Evolutionary conservation across 2,797 vertebrate species (phyloP).

Genomic region (Bovichtus diacanthus): DNA sequence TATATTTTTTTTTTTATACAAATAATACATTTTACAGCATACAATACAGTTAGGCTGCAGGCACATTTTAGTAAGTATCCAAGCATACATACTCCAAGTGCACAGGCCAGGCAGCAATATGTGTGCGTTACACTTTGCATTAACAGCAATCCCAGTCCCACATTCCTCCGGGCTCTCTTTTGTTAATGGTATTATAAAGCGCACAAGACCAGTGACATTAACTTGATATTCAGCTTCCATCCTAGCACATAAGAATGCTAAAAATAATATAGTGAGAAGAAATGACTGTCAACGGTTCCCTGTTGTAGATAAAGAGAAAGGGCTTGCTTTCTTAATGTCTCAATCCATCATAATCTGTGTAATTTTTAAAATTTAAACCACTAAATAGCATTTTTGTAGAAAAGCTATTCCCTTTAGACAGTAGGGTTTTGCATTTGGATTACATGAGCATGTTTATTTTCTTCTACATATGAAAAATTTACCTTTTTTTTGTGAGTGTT

Average conservation of each 20-base stretch:
- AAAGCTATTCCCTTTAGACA: conserved; percentile 21
- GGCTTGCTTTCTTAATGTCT: conserved; percentile 49
- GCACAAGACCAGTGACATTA: conserved; percentile 75
- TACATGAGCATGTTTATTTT: neutral
- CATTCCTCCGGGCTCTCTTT: conserved; percentile 69
- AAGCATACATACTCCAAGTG: conserved; percentile 46
- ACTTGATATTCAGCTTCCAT: conserved; percentile 72
- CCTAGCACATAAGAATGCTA: conserved; percentile 45
- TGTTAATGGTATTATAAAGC: conserved; percentile 75
- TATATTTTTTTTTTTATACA: conserved; percentile 4
- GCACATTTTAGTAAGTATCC: conserved; percentile 48
- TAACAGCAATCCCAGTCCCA: conserved; percentile 65
- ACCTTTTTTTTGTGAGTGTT: neutral
- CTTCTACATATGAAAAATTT: conserved; percentile 5
- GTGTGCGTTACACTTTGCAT: conserved; percentile 64
- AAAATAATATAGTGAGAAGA: conserved; percentile 53
- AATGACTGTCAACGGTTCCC: conserved; percentile 30
- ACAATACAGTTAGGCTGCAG: conserved; percentile 39
- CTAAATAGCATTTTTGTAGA: conserved; percentile 27
- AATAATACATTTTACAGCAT: conserved; percentile 33
- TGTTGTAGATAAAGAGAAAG: conserved; percentile 32
- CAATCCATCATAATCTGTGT: conserved; percentile 56
- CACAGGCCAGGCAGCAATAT: conserved; percentile 48
- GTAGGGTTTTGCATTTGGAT: conserved; percentile 4
- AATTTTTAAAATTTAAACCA: conserved; percentile 41